Base-by-base conservation (phyloP, 2,888 invertebrate genomes). In the Nomada goodeniana region DNA sequence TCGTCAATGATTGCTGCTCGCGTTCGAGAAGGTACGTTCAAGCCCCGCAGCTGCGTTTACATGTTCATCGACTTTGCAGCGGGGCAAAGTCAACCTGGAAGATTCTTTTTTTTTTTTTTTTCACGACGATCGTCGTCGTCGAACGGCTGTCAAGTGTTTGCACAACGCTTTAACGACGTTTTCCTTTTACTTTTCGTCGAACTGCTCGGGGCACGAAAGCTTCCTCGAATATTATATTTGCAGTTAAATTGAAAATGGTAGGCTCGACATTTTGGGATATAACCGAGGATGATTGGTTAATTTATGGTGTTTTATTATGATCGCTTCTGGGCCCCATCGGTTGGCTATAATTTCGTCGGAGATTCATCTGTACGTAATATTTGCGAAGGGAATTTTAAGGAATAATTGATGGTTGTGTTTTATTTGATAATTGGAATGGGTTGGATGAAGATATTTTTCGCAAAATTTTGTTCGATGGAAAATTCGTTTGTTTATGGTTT, bases 1-100 rank as follows among this genome's bases (percentile, higher is more conserved):
- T 88, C 83, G 75, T 65, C 82, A 77, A 79, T 88, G 88, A 88
- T 88, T 88, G 78, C 86, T 75, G 85, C 79, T 82, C 88, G 80
- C 76, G 69, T 65, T 82, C 81, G 76, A 76, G 55, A 70, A 74
- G 57, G 78, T 72, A 80, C 55, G 75, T 79, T 72, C 26, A 52
- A 70, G 85, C 87, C 83, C 82, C 75, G 80, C 79, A 85, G 87
- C 80, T 86, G 86, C 84, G 74, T 84, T 87, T 82, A 79, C 88
- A 74, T 84, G 88, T 72, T 83, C 84, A 60, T 78, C 73, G 80
- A 53, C 47, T 70, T 29, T 53, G 36, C 64, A 42, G 71, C 69
- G 55, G 68, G 65, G 75, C 61, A 68, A 59, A 78, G 78, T 80
- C 76, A 72, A 81, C 76, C 71, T 68, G n/a, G 53, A 44, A 50